phyloP scores from a whole-genome alignment of 1,140 invertebrate species.

The Nebria ingens region DNA sequence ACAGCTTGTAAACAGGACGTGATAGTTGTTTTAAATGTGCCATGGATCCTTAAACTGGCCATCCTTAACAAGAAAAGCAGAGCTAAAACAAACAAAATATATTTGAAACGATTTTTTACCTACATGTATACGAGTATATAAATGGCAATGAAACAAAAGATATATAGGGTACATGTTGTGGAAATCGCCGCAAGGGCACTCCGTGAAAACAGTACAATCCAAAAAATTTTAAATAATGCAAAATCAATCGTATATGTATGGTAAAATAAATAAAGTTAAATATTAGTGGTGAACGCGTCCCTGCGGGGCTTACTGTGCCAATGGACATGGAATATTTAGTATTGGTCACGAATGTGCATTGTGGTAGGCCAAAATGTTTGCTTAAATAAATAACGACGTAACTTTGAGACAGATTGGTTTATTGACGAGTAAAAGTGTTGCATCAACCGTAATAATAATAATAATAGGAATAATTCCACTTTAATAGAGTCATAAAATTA shows the following conservation, averaged over 20 bases:
- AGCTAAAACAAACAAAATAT: not conserved
- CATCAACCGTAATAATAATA: too few relatives aligned
- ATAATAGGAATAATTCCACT: too few relatives aligned
- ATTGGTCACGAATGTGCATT: too few relatives aligned
- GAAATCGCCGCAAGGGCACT: not conserved
- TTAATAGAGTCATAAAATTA: too few relatives aligned
- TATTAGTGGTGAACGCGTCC: not conserved
- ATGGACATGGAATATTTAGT: too few relatives aligned
- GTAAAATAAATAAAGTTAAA: constrained; percentile 7
- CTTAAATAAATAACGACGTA: too few relatives aligned
- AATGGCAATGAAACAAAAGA: constrained; percentile 1
- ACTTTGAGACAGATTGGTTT: too few relatives aligned
- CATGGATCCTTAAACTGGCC: too few relatives aligned
- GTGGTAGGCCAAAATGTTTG: too few relatives aligned
- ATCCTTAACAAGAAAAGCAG: not conserved
- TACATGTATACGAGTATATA: not conserved
- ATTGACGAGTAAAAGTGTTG: too few relatives aligned
- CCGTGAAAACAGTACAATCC: not conserved
- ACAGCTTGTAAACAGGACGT: constrained; percentile 1
- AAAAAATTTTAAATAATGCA: constrained; percentile 5
- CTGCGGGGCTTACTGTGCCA: too few relatives aligned
- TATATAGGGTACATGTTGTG: not conserved
- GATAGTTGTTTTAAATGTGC: not conserved
- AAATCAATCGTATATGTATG: constrained; percentile 2
- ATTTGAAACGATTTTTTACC: too few relatives aligned